Percentiles rank a stretch among this genome's conserved stretches.
Evolutionary conservation across 2,797 vertebrate genomes (phyloP).

Genomic region (Fistularia commersonii): DNA sequence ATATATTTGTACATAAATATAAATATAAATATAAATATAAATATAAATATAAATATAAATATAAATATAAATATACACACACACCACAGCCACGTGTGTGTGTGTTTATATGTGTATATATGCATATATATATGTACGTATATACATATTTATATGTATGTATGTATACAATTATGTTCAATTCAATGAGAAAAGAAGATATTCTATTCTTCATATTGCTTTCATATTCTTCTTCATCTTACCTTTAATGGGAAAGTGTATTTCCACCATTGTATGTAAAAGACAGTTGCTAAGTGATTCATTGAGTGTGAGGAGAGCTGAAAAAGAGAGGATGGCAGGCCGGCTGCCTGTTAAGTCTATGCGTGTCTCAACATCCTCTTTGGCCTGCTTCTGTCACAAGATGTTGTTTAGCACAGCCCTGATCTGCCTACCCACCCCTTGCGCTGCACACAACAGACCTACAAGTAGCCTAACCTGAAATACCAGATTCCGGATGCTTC

Average conservation of each 20-base stretch:
- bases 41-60: neutral
- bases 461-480: slow-evolving; percentile 55
- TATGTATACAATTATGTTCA: too few relatives aligned
- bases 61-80: neutral
- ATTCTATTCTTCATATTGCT: slow-evolving; percentile 8
- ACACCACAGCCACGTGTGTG: too few relatives aligned
- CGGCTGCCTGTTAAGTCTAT: slow-evolving; percentile 69
- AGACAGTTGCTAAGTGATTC: slow-evolving; percentile 57
- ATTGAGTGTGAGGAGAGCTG: slow-evolving; percentile 68
- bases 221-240: slow-evolving; percentile 9
- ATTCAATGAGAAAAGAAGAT: too few relatives aligned
- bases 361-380: slow-evolving; percentile 66
- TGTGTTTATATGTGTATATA: too few relatives aligned
- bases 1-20: slow-evolving; percentile 19
- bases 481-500: slow-evolving; percentile 38
- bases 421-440: slow-evolving; percentile 58
- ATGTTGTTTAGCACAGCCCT: slow-evolving; percentile 67
- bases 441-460: slow-evolving; percentile 47
- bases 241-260: slow-evolving; percentile 37
- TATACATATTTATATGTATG: too few relatives aligned
- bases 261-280: slow-evolving; percentile 31
- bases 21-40: too few relatives aligned
- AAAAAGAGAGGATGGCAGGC: slow-evolving; percentile 70
- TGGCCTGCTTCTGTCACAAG: slow-evolving; percentile 79
- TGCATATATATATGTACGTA: too few relatives aligned